Base-by-base conservation (phyloP, 2,888 invertebrate species). In the Caenorhabditis japonica region DNA sequence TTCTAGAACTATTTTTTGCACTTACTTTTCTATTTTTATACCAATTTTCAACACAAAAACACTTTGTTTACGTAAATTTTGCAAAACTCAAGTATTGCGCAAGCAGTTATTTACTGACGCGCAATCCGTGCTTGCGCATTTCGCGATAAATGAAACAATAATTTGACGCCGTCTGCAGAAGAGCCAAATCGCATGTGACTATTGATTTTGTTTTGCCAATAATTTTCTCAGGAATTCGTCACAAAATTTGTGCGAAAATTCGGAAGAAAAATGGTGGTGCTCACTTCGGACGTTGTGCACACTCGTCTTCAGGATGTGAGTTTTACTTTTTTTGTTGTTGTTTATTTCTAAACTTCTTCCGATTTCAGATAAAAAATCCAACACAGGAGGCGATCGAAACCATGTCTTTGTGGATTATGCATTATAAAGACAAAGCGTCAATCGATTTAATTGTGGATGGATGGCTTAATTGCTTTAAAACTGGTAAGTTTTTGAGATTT, bases 361-460 rank as follows among this genome's bases (percentile, higher is more conserved):
- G 36, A 30, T 47, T 75, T 15, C 38, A 78, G 78, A 66, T 76
- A 1, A 68, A 62, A 27, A 56, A 33, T 36, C 68, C 62, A 25
- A 52, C 68, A 1, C 77, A 80, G 64, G 83, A 84, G 33, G 73
- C 78, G 1, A 76, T 85, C 23, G 84, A 86, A 39, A 78, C 84
- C 0, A 82, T 81, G 52, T 81, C 83, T 2, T 38, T 76, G 15
- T 85, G 85, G 85, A 77, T 85, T n/a, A 69, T 86, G 53, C 83
- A 83, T 44, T 82, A 85, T 61, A 82, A 82, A 23, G 79, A 82
- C 46, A 78, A 81, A 38, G 76, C 73, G 13, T 77, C 80, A 12
- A 80, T 85, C 25, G 81, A 83, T 55, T 60, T 79, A 12, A 80
- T 86, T 19, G 80, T 82, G 0, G 75, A 77, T 4, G 75, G 75